These are phyloP conservation scores for Metellina segmentata DNA, from an alignment of 2,888 invertebrate genomes.

Conservation along the genomic window DNA sequence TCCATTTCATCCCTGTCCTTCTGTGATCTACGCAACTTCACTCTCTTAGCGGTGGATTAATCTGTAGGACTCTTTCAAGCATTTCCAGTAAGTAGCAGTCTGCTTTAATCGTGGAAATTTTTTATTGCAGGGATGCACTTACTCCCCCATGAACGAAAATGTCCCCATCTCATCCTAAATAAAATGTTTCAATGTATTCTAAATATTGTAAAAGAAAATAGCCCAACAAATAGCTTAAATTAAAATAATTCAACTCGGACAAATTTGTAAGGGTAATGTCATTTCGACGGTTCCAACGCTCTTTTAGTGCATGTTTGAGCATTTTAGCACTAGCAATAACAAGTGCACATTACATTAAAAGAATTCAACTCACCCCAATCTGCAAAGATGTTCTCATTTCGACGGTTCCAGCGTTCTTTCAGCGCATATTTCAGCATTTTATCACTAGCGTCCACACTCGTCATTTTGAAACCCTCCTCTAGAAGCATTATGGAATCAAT, in stretches of 20 bases:
- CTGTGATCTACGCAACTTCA: too few relatives aligned
- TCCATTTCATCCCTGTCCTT: too few relatives aligned
- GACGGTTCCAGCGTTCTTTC: constrained; percentile 90
- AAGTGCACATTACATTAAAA: background rate
- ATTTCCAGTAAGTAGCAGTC: too few relatives aligned
- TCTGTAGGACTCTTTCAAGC: too few relatives aligned
- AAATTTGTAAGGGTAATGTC: constrained; percentile 90
- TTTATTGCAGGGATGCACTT: too few relatives aligned
- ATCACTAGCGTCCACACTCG: constrained; percentile 93
- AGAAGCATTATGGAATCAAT: constrained; percentile 93
- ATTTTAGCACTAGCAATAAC: constrained; percentile 85
- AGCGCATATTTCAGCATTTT: constrained; percentile 95
- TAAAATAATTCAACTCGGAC: constrained; percentile 84
- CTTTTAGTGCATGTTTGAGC: constrained; percentile 92
- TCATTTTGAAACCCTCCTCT: constrained; percentile 92
- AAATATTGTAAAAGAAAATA: too few relatives aligned
- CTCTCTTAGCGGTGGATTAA: too few relatives aligned
- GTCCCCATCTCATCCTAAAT: too few relatives aligned
- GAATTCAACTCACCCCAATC: constrained; percentile 87
- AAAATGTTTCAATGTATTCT: too few relatives aligned
- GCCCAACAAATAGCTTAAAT: too few relatives aligned
- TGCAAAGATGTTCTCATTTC: constrained; percentile 89
- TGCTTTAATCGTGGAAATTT: too few relatives aligned
- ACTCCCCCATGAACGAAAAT: too few relatives aligned
- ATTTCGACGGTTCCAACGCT: constrained; percentile 90